phyloP scores from a whole-genome alignment of 2,113 vertebrate genomes.

The Rhodinocichla rosea region DNA sequence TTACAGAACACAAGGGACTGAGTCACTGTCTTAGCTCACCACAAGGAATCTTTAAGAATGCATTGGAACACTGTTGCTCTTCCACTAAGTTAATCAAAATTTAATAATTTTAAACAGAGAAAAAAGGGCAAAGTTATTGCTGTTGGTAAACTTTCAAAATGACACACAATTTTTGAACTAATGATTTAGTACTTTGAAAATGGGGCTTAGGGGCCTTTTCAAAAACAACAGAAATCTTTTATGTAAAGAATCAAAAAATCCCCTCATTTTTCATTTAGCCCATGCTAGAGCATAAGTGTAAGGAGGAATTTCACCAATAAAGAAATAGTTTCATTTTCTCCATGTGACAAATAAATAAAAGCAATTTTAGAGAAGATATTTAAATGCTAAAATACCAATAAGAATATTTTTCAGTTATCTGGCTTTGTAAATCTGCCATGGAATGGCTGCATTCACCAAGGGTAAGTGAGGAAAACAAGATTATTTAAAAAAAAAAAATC shows the following conservation, averaged over 20 bases:
- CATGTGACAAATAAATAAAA: not conserved
- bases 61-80: not conserved
- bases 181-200: not conserved
- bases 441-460: not conserved
- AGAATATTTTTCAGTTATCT: not conserved
- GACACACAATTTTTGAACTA: not conserved
- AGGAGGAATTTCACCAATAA: not conserved
- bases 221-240: not conserved
- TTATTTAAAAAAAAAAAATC: not conserved
- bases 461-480: not conserved
- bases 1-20: not conserved
- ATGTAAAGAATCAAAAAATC: not conserved
- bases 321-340: not conserved
- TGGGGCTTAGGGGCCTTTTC: not conserved
- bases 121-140: not conserved
- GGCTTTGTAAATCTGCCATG: not conserved
- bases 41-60: not conserved
- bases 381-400: not conserved
- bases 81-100: not conserved
- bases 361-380: not conserved
- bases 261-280: not conserved
- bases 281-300: not conserved
- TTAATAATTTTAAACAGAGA: not conserved
- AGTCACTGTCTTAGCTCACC: not conserved
- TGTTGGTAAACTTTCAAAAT: not conserved